Evolutionary conservation across 2,888 invertebrate genomes (phyloP), one percentile per base, ranked within the genome.

Genomic region (Nemotelus pantherinus): DNA sequence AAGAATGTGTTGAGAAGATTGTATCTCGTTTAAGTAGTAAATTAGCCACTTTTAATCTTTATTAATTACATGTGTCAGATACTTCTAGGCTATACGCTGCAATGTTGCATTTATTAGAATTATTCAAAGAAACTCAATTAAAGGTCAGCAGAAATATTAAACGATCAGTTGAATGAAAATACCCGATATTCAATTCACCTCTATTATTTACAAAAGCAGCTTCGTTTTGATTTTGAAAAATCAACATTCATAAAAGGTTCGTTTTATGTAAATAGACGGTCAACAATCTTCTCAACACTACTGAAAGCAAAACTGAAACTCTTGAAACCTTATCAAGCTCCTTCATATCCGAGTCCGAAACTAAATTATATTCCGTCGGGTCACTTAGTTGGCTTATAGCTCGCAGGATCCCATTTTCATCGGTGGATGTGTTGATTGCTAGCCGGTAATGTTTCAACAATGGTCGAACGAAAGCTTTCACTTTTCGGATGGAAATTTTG

Each of bases 321-420:
- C 25, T 6, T 58, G 53, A 10, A 70, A 79, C 79, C 53, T 77
- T 67, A 64, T 79, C 77, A 5, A 79, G 63, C 43, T 60, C 53
- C 60, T 74, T 53, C 70, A 79, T 74, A 68, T 79, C 79, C n/a
- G 67, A 50, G 9, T 47, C 7, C 63, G 50, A 68, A 50, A 68
- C 79, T 41, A 74, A 72, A 60, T 67, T 67, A 50, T 74, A 41
- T 55, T 79, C 79, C 43, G 67, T 41, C 2, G 60, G 65, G 55
- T 53, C 55, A 68, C 68, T 74, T 55, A 78, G 58, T 60, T 79
- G 77, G 44, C 48, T 60, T 25, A 64, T 68, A 53, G 79, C 79
- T n/a, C 79, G 74, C n/a, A 74, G 60, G 48, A 74, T 74, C 3
- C 63, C 60, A 9, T 63, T 60, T 45, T 60, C 60, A 44, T 74